Evolutionary conservation across 2,113 vertebrate species (phyloP).

Genomic region (Gadus macrocephalus): DNA sequence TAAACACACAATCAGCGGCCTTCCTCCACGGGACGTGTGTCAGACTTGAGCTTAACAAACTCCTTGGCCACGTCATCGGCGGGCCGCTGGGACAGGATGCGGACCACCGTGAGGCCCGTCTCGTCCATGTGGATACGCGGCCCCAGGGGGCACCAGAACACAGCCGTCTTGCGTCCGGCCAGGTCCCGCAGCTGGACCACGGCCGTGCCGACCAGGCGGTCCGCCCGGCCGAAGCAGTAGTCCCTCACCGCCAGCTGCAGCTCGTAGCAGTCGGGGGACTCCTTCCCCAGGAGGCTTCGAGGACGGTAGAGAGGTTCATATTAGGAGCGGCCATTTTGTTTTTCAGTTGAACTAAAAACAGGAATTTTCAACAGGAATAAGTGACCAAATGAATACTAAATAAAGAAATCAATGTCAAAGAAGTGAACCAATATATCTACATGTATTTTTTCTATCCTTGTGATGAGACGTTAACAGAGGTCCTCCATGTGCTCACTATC

Average conservation of each 20-base stretch:
- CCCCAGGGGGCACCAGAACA: conserved; percentile 93
- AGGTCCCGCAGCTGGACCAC: conserved; percentile 90
- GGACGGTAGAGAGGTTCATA: neutral
- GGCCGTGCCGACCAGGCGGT: conserved; percentile 86
- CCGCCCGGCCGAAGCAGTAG: conserved; percentile 95
- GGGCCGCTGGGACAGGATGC: conserved; percentile 91
- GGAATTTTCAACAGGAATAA: no score
- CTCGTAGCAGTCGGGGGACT: conserved; percentile 86
- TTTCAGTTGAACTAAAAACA: no score
- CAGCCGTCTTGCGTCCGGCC: conserved; percentile 85
- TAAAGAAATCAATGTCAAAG: no score
- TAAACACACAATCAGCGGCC: conserved; percentile 73
- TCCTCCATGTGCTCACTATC: no score
- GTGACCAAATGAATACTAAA: no score
- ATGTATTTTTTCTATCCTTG: no score
- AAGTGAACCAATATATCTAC: no score
- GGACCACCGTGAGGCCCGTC: conserved; percentile 86
- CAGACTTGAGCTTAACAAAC: conserved; percentile 92
- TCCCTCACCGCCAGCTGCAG: conserved; percentile 94
- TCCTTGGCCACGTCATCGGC: conserved; percentile 95
- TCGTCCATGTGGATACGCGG: conserved; percentile 84
- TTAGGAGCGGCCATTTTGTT: no score
- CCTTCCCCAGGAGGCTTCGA: conserved; percentile 84
- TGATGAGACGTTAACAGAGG: no score
- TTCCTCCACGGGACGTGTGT: conserved; percentile 86